phyloP scores from a whole-genome alignment of 2,113 vertebrate genomes.

The Brachypteracias leptosomus region DNA sequence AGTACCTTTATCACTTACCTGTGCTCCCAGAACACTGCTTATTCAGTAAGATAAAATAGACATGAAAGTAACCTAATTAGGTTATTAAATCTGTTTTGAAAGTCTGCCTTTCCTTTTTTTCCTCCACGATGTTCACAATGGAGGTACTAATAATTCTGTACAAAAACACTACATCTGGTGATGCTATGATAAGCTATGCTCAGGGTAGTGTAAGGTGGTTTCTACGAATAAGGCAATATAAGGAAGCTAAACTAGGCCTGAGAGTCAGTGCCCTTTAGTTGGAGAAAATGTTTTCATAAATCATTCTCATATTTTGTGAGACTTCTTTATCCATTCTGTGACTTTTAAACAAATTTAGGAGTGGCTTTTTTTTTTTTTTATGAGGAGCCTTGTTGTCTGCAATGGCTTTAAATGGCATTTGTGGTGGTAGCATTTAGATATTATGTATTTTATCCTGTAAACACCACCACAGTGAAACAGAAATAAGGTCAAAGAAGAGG shows the following conservation, averaged over 20 bases:
- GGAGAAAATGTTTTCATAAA: neutral
- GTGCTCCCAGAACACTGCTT: neutral
- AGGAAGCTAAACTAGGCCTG: neutral
- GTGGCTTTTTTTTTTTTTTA: neutral
- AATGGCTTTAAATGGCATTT: neutral
- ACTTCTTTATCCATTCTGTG: neutral
- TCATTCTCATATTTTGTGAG: neutral
- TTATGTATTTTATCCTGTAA: neutral
- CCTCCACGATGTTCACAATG: neutral
- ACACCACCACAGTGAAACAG: neutral
- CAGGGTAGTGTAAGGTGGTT: rapidly evolving
- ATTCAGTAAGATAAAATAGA: neutral
- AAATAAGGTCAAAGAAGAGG: neutral
- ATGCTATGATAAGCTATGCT: rapidly evolving
- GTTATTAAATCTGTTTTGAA: neutral
- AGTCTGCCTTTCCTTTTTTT: neutral
- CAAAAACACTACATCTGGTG: neutral
- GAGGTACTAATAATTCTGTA: neutral
- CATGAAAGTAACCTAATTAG: neutral
- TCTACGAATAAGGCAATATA: neutral
- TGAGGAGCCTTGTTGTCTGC: neutral
- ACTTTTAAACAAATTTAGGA: neutral
- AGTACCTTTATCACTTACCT: neutral
- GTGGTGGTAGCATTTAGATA: neutral
- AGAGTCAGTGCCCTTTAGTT: neutral